Conservation (phyloP, 1,140 invertebrate species). For the Leptopilina clavipes region DNA sequence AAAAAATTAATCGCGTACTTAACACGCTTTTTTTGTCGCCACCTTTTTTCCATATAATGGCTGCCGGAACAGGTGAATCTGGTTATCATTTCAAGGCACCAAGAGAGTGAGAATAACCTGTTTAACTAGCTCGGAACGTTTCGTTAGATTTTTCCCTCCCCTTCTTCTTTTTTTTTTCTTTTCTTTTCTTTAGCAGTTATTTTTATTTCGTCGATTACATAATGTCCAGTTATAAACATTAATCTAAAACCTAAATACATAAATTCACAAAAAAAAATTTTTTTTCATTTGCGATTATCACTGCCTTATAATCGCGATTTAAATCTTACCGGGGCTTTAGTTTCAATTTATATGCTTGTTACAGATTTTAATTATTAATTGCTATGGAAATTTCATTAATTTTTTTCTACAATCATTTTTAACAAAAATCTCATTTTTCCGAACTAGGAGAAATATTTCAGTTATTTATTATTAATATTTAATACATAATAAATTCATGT, state of each 20-base stretch:
- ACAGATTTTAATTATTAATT: constrained; percentile 14
- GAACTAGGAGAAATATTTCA: no score
- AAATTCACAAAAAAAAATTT: constrained; percentile 1
- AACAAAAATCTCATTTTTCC: no score
- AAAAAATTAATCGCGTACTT: constrained; percentile 17
- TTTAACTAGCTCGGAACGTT: constrained; percentile 13
- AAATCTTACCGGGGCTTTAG: constrained; percentile 1
- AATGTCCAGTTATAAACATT: constrained; percentile 11
- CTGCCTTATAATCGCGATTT: neutral
- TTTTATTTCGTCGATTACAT: constrained; percentile 20
- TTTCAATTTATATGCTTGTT: constrained; percentile 5
- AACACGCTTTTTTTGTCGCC: constrained; percentile 21
- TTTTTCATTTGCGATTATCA: constrained; percentile 1
- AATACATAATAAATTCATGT: no score
- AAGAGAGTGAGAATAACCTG: neutral
- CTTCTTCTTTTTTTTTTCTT: neutral
- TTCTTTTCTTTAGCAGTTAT: neutral
- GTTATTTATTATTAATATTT: no score
- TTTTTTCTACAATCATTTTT: no score
- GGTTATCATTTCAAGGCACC: neutral
- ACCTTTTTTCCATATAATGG: neutral
- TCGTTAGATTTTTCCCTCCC: neutral
- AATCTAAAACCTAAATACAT: constrained; percentile 10
- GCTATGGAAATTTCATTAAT: no score
- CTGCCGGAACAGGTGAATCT: constrained; percentile 32